These are phyloP conservation scores for Epinephelus malabaricus DNA, from an alignment of 2,797 vertebrate species.

Conservation along the genomic window DNA sequence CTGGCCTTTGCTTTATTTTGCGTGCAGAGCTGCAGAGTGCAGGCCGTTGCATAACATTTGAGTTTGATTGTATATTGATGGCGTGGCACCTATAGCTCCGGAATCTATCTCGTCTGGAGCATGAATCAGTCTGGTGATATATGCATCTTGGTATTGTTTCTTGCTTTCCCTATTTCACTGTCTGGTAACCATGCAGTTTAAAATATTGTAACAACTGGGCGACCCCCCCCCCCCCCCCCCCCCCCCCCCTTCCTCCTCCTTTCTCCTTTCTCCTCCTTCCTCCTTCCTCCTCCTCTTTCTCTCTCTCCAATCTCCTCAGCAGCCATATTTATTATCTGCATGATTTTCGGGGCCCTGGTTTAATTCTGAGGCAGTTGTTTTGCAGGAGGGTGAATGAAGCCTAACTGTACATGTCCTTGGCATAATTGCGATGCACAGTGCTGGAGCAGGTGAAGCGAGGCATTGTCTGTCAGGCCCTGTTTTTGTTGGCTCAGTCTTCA, in stretches of 20 bases:
- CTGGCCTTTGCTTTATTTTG: constrained; percentile 76
- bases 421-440: constrained; percentile 97
- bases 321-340: constrained; percentile 89
- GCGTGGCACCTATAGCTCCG: constrained; percentile 81
- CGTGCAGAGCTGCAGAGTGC: constrained; percentile 81
- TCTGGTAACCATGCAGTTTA: constrained; percentile 79
- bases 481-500: constrained; percentile 99
- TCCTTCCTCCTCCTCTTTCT: too few relatives aligned
- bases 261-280: background rate
- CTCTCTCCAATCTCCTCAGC: constrained; percentile 62
- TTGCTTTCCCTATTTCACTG: constrained; percentile 71
- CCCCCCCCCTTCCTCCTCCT: too few relatives aligned
- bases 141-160: constrained; percentile 67
- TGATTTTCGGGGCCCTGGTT: constrained; percentile 78
- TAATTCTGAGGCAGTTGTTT: constrained; percentile 90
- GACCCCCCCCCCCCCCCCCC: background rate
- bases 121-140: constrained; percentile 83
- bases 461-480: constrained; percentile 98
- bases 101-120: constrained; percentile 89
- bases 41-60: constrained; percentile 85
- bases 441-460: constrained; percentile 98
- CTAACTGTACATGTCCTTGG: constrained; percentile 98
- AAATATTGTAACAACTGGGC: constrained; percentile 66
- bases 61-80: constrained; percentile 89
- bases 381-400: constrained; percentile 96